Conservation (phyloP, 2,888 invertebrate genomes). For the Criorhina ranunculi region DNA sequence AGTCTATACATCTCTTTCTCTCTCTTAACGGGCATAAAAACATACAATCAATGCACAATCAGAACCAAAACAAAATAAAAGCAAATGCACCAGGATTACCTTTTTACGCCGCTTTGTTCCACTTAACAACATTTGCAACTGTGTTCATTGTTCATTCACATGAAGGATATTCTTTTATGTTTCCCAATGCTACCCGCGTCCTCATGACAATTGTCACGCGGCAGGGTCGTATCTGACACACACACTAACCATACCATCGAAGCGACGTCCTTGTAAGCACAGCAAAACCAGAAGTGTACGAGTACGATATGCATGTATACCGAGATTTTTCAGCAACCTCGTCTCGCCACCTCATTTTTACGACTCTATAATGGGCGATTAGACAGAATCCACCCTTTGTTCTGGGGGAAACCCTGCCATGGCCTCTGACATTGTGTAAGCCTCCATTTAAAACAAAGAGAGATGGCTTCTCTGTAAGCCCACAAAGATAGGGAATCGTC, state of each 20-base stretch:
- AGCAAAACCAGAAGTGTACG: slow-evolving; percentile 9
- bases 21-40: too few species aligned
- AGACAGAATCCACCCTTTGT: slow-evolving; percentile 65
- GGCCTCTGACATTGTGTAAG: slow-evolving; percentile 50
- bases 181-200: slow-evolving; percentile 16
- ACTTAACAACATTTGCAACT: slow-evolving; percentile 40
- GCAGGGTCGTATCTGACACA: slow-evolving; percentile 4
- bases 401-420: slow-evolving; percentile 30
- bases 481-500: slow-evolving; percentile 77
- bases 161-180: slow-evolving; percentile 40
- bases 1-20: too few species aligned
- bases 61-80: background rate
- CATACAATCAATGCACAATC: background rate
- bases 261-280: slow-evolving; percentile 26
- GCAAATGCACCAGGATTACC: slow-evolving; percentile 20
- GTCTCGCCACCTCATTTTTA: slow-evolving; percentile 59
- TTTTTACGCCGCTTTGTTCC: slow-evolving; percentile 32
- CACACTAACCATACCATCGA: slow-evolving; percentile 16
- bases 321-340: slow-evolving; percentile 58
- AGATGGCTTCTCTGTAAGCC: slow-evolving; percentile 51
- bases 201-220: slow-evolving; percentile 36
- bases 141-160: slow-evolving; percentile 28
- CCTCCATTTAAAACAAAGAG: slow-evolving; percentile 53
- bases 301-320: slow-evolving; percentile 29
- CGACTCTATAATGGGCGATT: slow-evolving; percentile 70